Base-by-base conservation (phyloP, 2,797 vertebrate genomes). In the Protosalanx chinensis region DNA sequence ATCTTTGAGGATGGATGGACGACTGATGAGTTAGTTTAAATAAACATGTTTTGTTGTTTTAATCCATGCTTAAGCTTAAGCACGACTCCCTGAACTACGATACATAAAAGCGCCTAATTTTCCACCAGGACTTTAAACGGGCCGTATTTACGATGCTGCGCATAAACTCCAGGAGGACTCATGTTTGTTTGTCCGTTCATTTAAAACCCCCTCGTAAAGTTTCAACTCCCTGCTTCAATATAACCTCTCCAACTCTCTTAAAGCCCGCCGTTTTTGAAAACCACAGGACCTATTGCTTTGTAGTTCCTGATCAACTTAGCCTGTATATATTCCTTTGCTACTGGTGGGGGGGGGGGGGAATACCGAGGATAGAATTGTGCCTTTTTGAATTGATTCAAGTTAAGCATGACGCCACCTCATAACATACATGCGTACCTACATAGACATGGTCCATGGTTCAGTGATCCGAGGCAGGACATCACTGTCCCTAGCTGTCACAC, bases 1-100 rank as follows among this genome's bases (percentile, higher is more conserved):
- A 87, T 76, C 72, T 89, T 91, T 72, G 72, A 87, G 73, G 87
- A 88, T 84, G 71, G 72, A 86, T 87, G 79, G 60, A 76, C 74
- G 83, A 79, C 84, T 98, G 96, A 97, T 98, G 95, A 97, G 97
- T 96, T 98, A 98, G 97, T 95, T 95, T 95, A 96, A 98, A 99
- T 98, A 98, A 99, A 99, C 94, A 95, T 96, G 87, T 85, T 96
- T 95, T 97, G 93, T 97, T 96, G 98, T 94, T 96, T 96, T 94
- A 93, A 94, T 80, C 23, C 35, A 80, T 95, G 94, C 94, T 97
- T 96, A 97, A 98, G 96, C 23, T 27, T 27, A 27, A 27, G 23
- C 23, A 95, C 95, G 98, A 95, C 96, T 98, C 97, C 97, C 87
- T 92, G 87, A 90, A 80, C 87, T 84, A 84, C 79, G 87, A 90